These are phyloP conservation scores for Hylaeus anthracinus DNA, from an alignment of 1,140 invertebrate genomes.

Conservation along the genomic window DNA sequence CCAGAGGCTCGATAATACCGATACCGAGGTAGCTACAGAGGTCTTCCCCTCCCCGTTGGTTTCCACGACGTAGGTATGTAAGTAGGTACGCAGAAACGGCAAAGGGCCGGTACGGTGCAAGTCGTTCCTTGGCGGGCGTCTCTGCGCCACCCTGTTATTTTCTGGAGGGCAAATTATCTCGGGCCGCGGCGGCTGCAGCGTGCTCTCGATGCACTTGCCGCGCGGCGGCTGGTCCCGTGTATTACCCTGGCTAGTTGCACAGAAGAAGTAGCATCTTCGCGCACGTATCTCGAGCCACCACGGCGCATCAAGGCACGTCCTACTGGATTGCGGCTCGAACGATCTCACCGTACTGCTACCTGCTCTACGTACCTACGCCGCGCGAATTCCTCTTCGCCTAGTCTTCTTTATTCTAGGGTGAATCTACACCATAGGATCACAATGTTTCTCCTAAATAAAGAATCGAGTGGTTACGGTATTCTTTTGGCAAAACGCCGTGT, in stretches of 20 bases:
- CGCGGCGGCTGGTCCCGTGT: conserved; percentile 63
- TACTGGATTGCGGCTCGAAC: conserved; percentile 77
- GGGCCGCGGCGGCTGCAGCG: conserved; percentile 38
- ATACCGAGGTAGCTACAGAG: neutral
- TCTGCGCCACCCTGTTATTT: conserved; percentile 79
- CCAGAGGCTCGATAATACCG: neutral
- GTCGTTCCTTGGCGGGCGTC: conserved; percentile 60
- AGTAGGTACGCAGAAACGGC: conserved; percentile 54
- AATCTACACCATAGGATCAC: neutral
- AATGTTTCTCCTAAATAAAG: too few species aligned
- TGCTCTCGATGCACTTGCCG: conserved; percentile 77
- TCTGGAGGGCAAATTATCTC: conserved; percentile 79
- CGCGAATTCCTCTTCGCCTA: neutral
- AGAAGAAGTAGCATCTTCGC: conserved; percentile 78
- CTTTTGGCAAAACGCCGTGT: too few species aligned
- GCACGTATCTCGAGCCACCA: conserved; percentile 78
- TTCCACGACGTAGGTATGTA: conserved; percentile 47
- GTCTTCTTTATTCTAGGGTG: neutral
- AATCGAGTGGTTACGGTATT: too few species aligned
- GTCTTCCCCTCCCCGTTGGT: conserved; percentile 20
- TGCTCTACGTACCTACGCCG: conserved; percentile 58
- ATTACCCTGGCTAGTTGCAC: conserved; percentile 71
- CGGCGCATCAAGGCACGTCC: conserved; percentile 79
- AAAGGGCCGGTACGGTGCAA: conserved; percentile 48
- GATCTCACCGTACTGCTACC: conserved; percentile 67